Evolutionary conservation across 2,888 invertebrate species (phyloP).

Genomic region (Protophormia terraenovae): DNA sequence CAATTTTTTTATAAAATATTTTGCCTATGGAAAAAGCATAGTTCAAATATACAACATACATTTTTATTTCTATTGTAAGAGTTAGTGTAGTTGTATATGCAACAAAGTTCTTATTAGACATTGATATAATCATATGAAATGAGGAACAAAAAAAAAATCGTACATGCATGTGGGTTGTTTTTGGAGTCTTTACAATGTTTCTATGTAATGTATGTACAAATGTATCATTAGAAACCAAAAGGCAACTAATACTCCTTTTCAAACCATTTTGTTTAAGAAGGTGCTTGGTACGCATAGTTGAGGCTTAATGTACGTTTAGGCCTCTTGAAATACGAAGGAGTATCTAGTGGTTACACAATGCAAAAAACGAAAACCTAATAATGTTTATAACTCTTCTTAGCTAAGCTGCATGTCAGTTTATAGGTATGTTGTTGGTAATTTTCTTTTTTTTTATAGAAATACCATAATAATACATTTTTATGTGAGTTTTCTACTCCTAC

Average conservation of each 20-base stretch:
- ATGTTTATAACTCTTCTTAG: no score
- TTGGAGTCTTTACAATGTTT: neutral
- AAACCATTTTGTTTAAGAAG: conserved; percentile 26
- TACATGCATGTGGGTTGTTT: conserved; percentile 50
- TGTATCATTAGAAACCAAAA: neutral
- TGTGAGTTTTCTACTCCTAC: conserved; percentile 46
- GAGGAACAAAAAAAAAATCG: neutral
- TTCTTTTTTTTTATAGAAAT: conserved; percentile 42
- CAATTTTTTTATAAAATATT: neutral
- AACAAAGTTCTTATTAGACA: conserved; percentile 64
- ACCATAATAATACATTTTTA: conserved; percentile 53
- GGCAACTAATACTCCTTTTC: neutral
- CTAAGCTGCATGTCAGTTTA: neutral
- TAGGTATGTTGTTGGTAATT: neutral
- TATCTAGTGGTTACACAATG: neutral
- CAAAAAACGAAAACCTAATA: conserved; percentile 3
- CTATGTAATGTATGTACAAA: neutral
- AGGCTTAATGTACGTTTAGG: neutral
- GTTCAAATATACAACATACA: neutral
- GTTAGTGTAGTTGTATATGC: conserved; percentile 20
- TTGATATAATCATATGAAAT: conserved; percentile 59
- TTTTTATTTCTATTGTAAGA: no score
- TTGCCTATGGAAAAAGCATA: conserved; percentile 20
- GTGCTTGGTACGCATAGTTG: conserved; percentile 64
- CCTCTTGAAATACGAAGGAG: no score